Evolutionary conservation across 2,113 vertebrate genomes (phyloP), one percentile per base, ranked within the genome.

Genomic region (Ammodytes marinus): DNA sequence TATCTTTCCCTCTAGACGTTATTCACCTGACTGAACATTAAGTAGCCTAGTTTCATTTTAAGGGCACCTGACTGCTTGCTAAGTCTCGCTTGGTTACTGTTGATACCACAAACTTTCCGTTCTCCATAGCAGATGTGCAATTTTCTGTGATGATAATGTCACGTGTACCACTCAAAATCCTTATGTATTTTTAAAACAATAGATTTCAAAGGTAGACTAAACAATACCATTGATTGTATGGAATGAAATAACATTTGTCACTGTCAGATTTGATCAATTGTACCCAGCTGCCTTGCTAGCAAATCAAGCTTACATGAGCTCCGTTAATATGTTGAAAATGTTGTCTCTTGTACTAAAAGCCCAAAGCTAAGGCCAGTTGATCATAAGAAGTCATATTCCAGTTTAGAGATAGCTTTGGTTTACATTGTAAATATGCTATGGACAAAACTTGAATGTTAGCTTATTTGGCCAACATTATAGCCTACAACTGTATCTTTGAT

Each of bases 1-100:
- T 35, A 9, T 35, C 45, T 13, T 39, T 79, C 27, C 69, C 78
- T 50, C 68, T 69, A 27, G 14, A 57, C 45, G 7, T 13, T 17
- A 27, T 27, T 27, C 27, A 27, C 27, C 54, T 53, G 55, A 54
- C 19, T 69, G 7, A 55, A 61, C 47, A 17, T 80, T 6, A 27
- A 13, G 3, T 47, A 54, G 27, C 27, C 27, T 27, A 27, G 43
- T 66, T 59, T 52, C 1, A 47, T 54, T 39, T 27, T 67, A 3
- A 68, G 39, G 46, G 37, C 3, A 43, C 7, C 1, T 37, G 37
- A 45, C 8, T 12, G 50, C 57, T 66, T 2, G 12, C 54, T 17
- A 12, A 42, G 5, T 8, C 10, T 55, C 7, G 4, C 6, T 13
- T 27, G 5, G 47, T 42, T 35, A 8, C 35, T 57, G 4, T 13